Evolutionary conservation across 2,113 vertebrate genomes (phyloP), one percentile per base, ranked within the genome.

Genomic region (Phyllostomus hastatus): DNA sequence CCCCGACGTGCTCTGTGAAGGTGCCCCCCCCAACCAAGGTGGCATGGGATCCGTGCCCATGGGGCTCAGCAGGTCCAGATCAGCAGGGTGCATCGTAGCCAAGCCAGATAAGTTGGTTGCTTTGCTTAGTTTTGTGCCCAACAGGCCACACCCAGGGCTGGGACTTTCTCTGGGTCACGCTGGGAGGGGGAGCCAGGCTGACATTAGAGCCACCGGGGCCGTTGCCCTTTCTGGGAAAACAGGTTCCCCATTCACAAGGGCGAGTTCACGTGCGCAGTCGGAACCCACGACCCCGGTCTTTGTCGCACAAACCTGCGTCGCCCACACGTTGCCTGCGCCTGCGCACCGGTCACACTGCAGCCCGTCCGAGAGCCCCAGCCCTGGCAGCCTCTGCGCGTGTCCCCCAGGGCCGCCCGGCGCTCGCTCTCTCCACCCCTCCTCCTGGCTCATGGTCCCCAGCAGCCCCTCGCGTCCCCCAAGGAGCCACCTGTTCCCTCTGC

Each of bases 341-440:
- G 24, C 20, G 43, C 31, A 52, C n/a, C 28, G 24, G 5, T 76
- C 41, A n/a, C 22, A 41, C 22, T 48, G n/a, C 2, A 26, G 24
- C 10, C 20, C 1, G 9, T 26, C 22, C 3, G 1, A 0, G 24
- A 3, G 19, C 24, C 3, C 24, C 57, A 26, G 24, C 57, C 57
- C 57, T 24, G 57, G 7, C 57, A 20, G 19, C 54, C 2, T 8
- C 54, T 7, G 6, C 3, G 19, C 7, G 5, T 57, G 5, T 57
- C 54, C 19, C 54, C 54, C 54, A 59, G 20, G 54, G 22, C 57
- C 24, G 2, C 10, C 57, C 10, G 69, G 35, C 22, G 10, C 69
- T 41, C 10, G 16, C 52, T 20, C 54, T 5, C 61, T 64, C 61
- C 24, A 28, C 41, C 41, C 41, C 72, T 46, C 11, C 41, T 41